Conservation (phyloP, 2,113 vertebrate species). For the Diglossa brunneiventris region DNA sequence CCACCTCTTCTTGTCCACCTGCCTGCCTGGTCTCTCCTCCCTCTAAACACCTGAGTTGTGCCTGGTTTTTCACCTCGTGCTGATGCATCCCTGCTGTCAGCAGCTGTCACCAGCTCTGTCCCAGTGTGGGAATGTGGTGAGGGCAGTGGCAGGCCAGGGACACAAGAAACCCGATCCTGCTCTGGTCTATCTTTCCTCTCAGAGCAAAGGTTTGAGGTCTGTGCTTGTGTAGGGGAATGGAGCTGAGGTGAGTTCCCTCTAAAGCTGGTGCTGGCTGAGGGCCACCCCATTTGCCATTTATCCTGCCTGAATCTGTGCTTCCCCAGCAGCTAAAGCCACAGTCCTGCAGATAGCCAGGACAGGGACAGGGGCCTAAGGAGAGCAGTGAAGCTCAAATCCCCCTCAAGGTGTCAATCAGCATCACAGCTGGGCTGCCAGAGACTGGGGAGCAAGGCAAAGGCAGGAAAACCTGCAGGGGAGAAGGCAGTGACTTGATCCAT, state of each 20-base stretch:
- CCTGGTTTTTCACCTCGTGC: background rate
- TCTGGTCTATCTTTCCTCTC: background rate
- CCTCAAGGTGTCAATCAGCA: background rate
- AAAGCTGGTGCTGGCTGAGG: background rate
- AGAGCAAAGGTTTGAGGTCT: background rate
- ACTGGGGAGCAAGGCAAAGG: accelerated
- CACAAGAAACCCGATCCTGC: background rate
- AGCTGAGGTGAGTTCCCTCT: background rate
- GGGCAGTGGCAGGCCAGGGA: background rate
- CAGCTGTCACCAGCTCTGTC: background rate
- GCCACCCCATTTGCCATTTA: background rate
- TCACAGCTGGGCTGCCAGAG: background rate
- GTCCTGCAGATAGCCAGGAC: background rate
- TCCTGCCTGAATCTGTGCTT: background rate
- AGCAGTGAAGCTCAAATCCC: background rate
- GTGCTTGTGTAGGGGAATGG: accelerated
- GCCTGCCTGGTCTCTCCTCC: background rate
- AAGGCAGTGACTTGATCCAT: background rate
- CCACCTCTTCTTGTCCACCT: background rate
- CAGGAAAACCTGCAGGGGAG: background rate
- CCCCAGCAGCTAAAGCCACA: background rate
- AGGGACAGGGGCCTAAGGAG: background rate
- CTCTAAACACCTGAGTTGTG: background rate
- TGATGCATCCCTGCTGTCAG: background rate
- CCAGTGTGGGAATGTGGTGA: background rate